Conservation (phyloP, 2,113 vertebrate species). For the Lampris megalopsis region DNA sequence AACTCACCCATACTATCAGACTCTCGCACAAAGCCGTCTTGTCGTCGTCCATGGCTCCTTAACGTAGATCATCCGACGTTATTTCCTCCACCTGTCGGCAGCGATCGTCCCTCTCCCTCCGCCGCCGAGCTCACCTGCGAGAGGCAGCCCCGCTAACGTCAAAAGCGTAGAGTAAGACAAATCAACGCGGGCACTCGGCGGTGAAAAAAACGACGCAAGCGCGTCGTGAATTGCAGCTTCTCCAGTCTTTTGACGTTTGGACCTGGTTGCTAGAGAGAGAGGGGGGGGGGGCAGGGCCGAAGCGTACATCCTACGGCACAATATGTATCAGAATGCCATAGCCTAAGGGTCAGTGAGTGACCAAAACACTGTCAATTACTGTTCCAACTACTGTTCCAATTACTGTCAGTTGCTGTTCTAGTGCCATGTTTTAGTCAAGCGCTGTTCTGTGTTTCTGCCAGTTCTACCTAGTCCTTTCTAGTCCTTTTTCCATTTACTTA, state of each 20-base stretch:
- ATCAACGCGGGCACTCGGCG: not conserved
- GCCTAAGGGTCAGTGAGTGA: too few relatives aligned
- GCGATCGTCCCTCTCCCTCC: slow-evolving; percentile 66
- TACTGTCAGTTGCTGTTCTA: too few relatives aligned
- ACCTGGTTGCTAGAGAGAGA: slow-evolving; percentile 21
- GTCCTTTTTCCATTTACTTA: too few relatives aligned
- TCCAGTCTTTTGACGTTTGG: slow-evolving; percentile 25
- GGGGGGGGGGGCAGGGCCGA: slow-evolving; percentile 24
- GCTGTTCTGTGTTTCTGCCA: too few relatives aligned
- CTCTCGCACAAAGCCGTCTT: slow-evolving; percentile 82
- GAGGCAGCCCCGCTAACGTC: slow-evolving; percentile 54
- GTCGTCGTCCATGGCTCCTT: slow-evolving; percentile 76
- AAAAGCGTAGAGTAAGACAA: slow-evolving; percentile 14
- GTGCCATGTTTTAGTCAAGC: too few relatives aligned
- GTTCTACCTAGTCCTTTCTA: too few relatives aligned
- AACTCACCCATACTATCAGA: slow-evolving; percentile 86
- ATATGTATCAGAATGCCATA: too few relatives aligned
- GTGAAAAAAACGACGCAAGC: slow-evolving; percentile 45
- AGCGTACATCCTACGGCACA: too few relatives aligned
- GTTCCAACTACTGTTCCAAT: too few relatives aligned
- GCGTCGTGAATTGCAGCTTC: slow-evolving; percentile 70
- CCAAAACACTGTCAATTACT: too few relatives aligned
- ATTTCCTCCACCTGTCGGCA: slow-evolving; percentile 75
- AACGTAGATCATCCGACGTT: slow-evolving; percentile 25
- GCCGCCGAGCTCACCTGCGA: slow-evolving; percentile 83